phyloP scores from a whole-genome alignment of 1,140 invertebrate genomes.

The Diorhabda elongata region DNA sequence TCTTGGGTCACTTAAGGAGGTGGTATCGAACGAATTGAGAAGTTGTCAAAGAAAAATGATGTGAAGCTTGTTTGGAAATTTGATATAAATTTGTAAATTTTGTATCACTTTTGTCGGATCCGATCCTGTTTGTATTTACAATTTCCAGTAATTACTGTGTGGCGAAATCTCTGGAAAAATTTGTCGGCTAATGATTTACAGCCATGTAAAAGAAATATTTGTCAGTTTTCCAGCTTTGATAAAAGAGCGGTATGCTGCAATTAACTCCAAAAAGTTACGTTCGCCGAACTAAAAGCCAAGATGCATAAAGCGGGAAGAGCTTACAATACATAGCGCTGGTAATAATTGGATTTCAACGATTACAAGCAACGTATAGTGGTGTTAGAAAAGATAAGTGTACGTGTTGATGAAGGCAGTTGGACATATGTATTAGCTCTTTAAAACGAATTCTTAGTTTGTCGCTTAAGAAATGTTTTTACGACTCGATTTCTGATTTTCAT shows the following conservation, averaged over 20 bases:
- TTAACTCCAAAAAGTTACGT: neutral
- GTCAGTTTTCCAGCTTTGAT: neutral
- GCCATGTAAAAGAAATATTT: slow-evolving; percentile 1
- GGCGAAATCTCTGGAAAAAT: slow-evolving; percentile 1
- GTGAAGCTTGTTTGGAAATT: too few species aligned
- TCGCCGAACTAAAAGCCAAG: neutral
- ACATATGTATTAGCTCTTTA: neutral
- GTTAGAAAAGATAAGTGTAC: neutral
- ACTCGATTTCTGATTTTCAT: too few species aligned
- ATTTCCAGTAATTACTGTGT: neutral
- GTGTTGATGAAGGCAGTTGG: neutral
- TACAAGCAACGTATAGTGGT: neutral
- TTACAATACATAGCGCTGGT: neutral
- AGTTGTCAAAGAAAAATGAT: too few species aligned
- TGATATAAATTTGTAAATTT: too few species aligned
- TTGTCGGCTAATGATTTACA: neutral
- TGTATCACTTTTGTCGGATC: neutral
- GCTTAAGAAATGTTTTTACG: too few species aligned
- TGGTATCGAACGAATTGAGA: too few species aligned
- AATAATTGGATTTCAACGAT: slow-evolving; percentile 3
- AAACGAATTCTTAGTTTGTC: too few species aligned
- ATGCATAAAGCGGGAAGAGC: neutral
- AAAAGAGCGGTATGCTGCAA: neutral
- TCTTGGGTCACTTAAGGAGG: too few species aligned
- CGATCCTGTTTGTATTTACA: neutral